These are phyloP conservation scores for Danio jaintianensis DNA, from an alignment of 2,797 vertebrate genomes.

Conservation along the genomic window DNA sequence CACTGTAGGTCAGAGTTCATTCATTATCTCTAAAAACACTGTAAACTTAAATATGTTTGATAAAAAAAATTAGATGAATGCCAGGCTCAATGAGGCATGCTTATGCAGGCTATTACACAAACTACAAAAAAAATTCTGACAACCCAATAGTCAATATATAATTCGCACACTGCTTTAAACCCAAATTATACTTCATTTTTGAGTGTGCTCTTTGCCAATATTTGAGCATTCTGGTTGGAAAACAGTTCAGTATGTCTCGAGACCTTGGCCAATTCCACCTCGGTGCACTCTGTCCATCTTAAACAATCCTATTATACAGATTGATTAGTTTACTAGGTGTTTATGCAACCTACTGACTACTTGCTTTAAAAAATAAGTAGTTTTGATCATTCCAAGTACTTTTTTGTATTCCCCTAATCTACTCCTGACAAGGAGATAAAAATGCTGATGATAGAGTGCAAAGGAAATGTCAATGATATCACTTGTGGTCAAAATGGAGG, in stretches of 20 bases:
- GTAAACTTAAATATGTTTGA: too few species aligned
- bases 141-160: too few species aligned
- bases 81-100: too few species aligned
- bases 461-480: conserved; percentile 24
- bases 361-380: not conserved
- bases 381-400: not conserved
- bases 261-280: not conserved
- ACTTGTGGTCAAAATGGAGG: conserved; percentile 22
- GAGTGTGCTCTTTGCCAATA: too few species aligned
- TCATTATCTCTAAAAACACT: too few species aligned
- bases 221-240: not conserved
- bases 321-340: not conserved
- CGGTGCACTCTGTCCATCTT: not conserved
- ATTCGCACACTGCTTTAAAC: too few species aligned
- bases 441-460: conserved; percentile 10
- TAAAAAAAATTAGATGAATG: too few species aligned
- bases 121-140: too few species aligned
- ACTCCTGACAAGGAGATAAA: conserved; percentile 8
- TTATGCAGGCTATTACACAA: too few species aligned
- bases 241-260: not conserved
- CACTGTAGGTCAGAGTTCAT: too few species aligned
- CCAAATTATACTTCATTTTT: too few species aligned
- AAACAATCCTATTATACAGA: not conserved
- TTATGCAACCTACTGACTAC: not conserved
- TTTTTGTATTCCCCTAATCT: conserved; percentile 17